These are phyloP conservation scores for Oryctes rhinoceros DNA, from an alignment of 1,140 invertebrate genomes.

Conservation along the genomic window DNA sequence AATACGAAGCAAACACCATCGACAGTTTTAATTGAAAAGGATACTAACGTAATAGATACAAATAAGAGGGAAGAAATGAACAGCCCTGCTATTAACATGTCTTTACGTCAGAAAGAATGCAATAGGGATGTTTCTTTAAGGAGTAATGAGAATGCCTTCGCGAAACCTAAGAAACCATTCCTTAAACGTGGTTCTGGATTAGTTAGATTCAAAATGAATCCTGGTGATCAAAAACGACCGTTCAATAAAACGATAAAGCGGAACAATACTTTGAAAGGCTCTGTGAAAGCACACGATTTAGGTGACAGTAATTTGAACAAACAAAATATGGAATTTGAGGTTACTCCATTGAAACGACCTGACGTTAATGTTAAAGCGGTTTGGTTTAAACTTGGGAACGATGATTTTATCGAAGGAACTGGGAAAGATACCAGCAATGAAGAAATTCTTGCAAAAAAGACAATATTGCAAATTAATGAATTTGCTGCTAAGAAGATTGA, in stretches of 20 bases:
- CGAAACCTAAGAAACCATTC: slow-evolving; percentile 55
- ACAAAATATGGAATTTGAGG: not conserved
- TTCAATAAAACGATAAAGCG: slow-evolving; percentile 42
- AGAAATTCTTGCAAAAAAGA: slow-evolving; percentile 26
- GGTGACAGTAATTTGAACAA: not conserved
- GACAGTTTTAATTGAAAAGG: not conserved
- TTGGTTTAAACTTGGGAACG: slow-evolving; percentile 47
- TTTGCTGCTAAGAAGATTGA: slow-evolving; percentile 9
- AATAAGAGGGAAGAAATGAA: not conserved
- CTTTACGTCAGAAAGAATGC: not conserved
- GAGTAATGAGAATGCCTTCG: not conserved
- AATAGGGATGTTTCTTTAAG: not conserved
- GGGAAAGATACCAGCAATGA: not conserved
- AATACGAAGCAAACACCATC: not conserved
- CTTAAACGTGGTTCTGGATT: slow-evolving; percentile 56
- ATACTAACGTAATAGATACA: not conserved
- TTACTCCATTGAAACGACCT: slow-evolving; percentile 54
- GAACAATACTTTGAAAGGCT: not conserved
- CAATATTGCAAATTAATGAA: slow-evolving; percentile 35
- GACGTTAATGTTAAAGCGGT: slow-evolving; percentile 50
- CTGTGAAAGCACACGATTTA: not conserved
- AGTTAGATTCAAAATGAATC: slow-evolving; percentile 52
- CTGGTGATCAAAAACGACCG: slow-evolving; percentile 46
- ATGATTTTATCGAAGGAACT: not conserved
- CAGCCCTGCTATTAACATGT: not conserved